Evolutionary conservation across 1,140 invertebrate genomes (phyloP), one percentile per base, ranked within the genome.

Genomic region (Drosophila obscura): DNA sequence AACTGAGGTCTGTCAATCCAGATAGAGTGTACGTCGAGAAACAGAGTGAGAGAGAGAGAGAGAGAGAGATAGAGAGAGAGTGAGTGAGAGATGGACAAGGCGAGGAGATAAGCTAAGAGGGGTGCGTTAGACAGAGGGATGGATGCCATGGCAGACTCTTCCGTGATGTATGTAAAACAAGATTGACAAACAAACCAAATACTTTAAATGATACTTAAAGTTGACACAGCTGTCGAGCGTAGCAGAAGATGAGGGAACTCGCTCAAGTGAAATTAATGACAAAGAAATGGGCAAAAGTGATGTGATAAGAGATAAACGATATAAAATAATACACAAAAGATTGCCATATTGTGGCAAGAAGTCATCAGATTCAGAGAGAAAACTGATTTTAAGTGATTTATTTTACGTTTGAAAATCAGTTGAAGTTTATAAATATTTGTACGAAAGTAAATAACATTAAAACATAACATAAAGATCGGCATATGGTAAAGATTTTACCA

Each of bases 1-100:
- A 79, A 80, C 80, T 74, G 77, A 74, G 73, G 62, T 65, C 75
- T 64, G 52, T 77, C 66, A 77, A 71, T 77, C 66, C 57, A 31
- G 64, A 69, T 62, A 63, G 39, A 50, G 49, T 45, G 55, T 64
- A 39, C 28, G 46, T 4, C 5, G 31, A 46, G 50, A 19, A 31
- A 59, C 15, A 49, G n/a, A 8, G 44, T 39, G 55, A 13, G n/a
- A 57, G 31, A 2, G 13, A 8, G 16, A 35, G 7, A 31, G 50
- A 9, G n/a, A 16, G 50, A 59, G 55, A 9, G n/a, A n/a, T n/a
- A 43, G 31, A 4, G 9, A 5, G 22, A 44, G 6, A 24, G 56
- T 9, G n/a, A 28, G 15, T 8, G 9, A 19, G 41, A 11, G 28
- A 13, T 1, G 13, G 45, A 19, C 3, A 19, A n/a, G 13, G 19